phyloP scores from a whole-genome alignment of 2,113 vertebrate species.

The Pangasianodon gigas region DNA sequence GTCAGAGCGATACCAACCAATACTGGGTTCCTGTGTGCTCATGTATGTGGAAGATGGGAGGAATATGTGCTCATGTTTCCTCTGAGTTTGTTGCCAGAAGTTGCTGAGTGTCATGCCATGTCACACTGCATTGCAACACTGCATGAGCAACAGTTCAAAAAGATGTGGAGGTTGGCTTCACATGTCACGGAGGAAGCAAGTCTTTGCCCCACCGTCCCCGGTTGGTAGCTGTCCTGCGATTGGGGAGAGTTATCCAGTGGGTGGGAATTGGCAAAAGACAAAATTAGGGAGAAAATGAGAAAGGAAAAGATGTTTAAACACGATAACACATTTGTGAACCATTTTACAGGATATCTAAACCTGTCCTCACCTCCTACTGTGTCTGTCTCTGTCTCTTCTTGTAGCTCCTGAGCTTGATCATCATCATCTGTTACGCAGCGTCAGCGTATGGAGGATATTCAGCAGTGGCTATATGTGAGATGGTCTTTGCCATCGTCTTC shows the following conservation, averaged over 20 bases:
- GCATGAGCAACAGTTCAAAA: too few species aligned
- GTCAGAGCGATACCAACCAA: background rate
- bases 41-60: background rate
- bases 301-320: background rate
- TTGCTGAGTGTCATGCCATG: background rate
- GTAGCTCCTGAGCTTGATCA: conserved; percentile 68
- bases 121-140: background rate
- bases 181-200: background rate
- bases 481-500: conserved; percentile 69
- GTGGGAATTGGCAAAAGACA: too few species aligned
- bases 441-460: conserved; percentile 61
- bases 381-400: background rate
- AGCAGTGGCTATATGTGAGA: conserved; percentile 68
- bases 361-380: background rate
- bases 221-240: too few species aligned
- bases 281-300: too few species aligned
- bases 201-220: too few species aligned
- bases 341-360: background rate
- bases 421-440: conserved; percentile 73
- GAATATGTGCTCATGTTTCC: too few species aligned
- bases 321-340: background rate
- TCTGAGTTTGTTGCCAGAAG: too few species aligned
- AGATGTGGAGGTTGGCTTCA: too few species aligned
- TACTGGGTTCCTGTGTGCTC: background rate
- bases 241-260: too few species aligned